Evolutionary conservation across 2,113 vertebrate genomes (phyloP), one percentile per base, ranked within the genome.

Genomic region (Myiozetetes cayanensis): DNA sequence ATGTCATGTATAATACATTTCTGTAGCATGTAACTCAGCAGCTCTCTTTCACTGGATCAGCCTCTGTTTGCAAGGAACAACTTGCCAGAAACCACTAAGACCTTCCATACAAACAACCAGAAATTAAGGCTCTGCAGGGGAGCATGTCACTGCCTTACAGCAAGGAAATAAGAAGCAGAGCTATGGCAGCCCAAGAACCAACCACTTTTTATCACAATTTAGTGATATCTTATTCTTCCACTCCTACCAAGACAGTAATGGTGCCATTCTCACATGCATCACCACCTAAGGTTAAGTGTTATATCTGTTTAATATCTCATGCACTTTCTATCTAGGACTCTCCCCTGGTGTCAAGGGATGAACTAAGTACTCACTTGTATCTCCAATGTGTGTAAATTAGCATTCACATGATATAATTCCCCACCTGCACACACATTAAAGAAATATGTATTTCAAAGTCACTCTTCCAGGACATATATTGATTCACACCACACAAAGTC

Each of bases 251-350:
- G 67, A 50, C 55, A 87, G 70, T 62, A 79, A 78, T 43, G 37
- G 39, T 85, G 33, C 82, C 76, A 82, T 65, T 86, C 65, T 87
- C 61, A 78, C 27, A 86, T 61, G 70, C 76, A 90, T 72, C 92
- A 85, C 41, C 62, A 95, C 33, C 83, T 92, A 88, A 90, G 83
- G 88, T 84, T 93, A 93, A 95, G 65, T 56, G 76, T 85, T 88
- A 15, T 62, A 72, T 75, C 61, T 75, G 46, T 70, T 84, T 72
- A 95, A 89, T 82, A 66, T 43, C 90, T 92, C 28, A 43, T 15
- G 31, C 44, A 78, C 46, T 72, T 86, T 80, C 73, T 78, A 67
- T 63, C 58, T 43, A 84, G 68, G 75, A 63, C 61, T 81, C 68
- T 90, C 52, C 50, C 49, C 67, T 91, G 62, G 44, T 78, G 61